phyloP scores from a whole-genome alignment of 1,140 invertebrate species.

The Bacillus rossius region DNA sequence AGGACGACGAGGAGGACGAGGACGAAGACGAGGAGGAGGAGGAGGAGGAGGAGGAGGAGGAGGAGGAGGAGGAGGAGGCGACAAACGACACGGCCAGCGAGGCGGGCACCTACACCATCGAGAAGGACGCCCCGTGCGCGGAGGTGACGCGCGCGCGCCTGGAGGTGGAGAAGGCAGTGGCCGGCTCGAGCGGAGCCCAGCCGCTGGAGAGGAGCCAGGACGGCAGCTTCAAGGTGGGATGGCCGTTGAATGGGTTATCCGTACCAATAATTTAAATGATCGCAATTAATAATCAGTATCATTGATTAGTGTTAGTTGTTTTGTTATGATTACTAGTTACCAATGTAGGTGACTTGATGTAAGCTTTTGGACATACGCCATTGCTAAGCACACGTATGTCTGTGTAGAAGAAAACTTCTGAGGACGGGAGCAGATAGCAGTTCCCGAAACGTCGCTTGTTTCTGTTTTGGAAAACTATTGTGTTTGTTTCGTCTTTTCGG shows the following conservation, averaged over 20 bases:
- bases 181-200: background rate
- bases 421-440: no score
- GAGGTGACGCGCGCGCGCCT: constrained; percentile 81
- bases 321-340: no score
- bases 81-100: constrained; percentile 62
- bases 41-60: background rate
- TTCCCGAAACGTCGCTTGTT: no score
- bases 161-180: constrained; percentile 67
- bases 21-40: background rate
- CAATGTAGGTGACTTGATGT: no score
- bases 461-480: no score
- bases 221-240: constrained; percentile 8
- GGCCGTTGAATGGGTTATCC: background rate
- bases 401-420: no score
- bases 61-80: background rate
- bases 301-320: no score
- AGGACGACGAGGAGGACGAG: background rate
- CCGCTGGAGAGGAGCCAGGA: background rate
- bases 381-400: no score
- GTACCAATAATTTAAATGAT: background rate
- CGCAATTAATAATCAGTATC: background rate
- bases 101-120: constrained; percentile 83
- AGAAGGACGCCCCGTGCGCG: constrained; percentile 68
- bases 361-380: no score
- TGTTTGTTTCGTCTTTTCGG: no score